Base-by-base conservation (phyloP, 1,140 invertebrate genomes). In the Drosophila chauvacae region DNA sequence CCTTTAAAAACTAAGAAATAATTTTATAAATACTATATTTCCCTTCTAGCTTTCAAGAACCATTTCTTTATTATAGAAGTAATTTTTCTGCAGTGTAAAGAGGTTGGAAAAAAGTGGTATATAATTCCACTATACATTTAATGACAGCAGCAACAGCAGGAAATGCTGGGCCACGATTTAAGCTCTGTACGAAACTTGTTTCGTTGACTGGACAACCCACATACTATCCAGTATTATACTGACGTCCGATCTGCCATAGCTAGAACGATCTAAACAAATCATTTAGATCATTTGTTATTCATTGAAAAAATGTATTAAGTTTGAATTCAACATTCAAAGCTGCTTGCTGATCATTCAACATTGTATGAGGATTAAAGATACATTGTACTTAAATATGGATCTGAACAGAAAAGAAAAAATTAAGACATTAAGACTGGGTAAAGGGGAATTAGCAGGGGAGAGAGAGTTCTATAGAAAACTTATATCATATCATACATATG, bases 271-370 rank as follows among this genome's bases (percentile, higher is more conserved):
- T 70, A 85, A 85, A 80, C 71, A 80, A 84, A 78, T 80, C 81
- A 90, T 81, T 90, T 90, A 81, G 80, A 77, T 78, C 84, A 90
- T 88, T 84, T 88, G 85, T 85, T 90, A 88, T 84, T 84, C 80
- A 84, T 88, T 88, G 79, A 72, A 90, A 70, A 48, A 16, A 48
- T 81, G 69, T 68, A 71, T 74, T 78, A 78, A 80, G 64, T 77
- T 60, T 71, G 60, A 80, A 63, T 59, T 70, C 39, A 63, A 53
- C 68, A 65, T 41, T 58, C 63, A 50, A 33, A 26, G 64, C 58
- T 23, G 69, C 56, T 30, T 28, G 62, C 50, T 39, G 48, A 7
- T 26, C 64, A 81, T 26, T 47, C 37, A 68, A 56, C 53, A 51
- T 77, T 65, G 42, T 57, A 66, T 76, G 63, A n/a, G 60, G 47